A percentile compares a stretch with the other conserved stretches of the same genome.
Evolutionary conservation across 2,113 vertebrate species (phyloP).

Genomic region (Menura novaehollandiae): DNA sequence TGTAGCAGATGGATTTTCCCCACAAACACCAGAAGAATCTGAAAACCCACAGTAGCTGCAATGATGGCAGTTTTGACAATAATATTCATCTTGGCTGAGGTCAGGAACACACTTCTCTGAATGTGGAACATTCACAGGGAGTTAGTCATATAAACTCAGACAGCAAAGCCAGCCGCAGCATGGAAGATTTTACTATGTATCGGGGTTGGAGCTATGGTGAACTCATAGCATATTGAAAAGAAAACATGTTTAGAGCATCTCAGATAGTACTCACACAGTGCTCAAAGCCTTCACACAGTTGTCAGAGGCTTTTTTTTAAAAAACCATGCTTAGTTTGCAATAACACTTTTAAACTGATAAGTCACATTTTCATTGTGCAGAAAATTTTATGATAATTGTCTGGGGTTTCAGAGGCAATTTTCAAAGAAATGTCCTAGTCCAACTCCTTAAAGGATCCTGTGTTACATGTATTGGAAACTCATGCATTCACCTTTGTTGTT

Average conservation of each 20-base stretch:
- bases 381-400: not conserved
- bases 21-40: not conserved
- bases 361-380: not conserved
- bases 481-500: not conserved
- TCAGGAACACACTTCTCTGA: constrained; percentile 16
- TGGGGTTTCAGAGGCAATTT: not conserved
- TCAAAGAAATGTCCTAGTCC: not conserved
- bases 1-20: not conserved
- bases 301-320: not conserved
- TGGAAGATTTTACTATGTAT: not conserved
- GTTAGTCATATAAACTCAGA: constrained; percentile 50
- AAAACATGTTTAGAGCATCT: not conserved
- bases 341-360: not conserved
- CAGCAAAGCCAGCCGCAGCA: not conserved
- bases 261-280: not conserved
- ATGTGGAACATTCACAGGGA: constrained; percentile 33
- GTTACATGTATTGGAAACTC: not conserved
- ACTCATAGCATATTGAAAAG: not conserved
- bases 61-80: constrained; percentile 16
- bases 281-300: not conserved
- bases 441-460: not conserved
- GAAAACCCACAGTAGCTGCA: constrained; percentile 13
- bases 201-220: not conserved
- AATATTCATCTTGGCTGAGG: constrained; percentile 51
- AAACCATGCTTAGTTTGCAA: not conserved